Percentiles rank a stretch among this genome's conserved stretches.
phyloP scores from a whole-genome alignment of 2,113 vertebrate genomes.

The Percina caprodes region DNA sequence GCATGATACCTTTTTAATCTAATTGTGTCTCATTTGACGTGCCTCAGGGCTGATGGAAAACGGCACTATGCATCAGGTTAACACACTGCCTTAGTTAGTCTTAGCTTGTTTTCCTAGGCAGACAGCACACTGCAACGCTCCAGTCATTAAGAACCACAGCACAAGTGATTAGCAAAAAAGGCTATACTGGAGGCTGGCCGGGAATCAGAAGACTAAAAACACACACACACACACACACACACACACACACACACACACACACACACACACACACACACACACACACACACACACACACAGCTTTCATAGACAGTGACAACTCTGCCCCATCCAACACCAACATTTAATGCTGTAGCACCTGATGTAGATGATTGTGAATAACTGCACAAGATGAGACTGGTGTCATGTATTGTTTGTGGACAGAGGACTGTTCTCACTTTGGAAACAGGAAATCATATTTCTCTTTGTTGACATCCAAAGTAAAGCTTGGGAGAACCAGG shows the following conservation, averaged over 20 bases:
- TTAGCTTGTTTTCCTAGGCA: conserved; percentile 68
- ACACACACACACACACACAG: conserved; percentile 7
- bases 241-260: background rate
- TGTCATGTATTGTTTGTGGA: conserved; percentile 37
- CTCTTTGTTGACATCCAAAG: conserved; percentile 47
- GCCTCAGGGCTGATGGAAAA: conserved; percentile 44
- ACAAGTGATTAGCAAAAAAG: conserved; percentile 64
- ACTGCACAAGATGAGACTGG: conserved; percentile 8
- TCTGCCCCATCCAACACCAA: conserved; percentile 9
- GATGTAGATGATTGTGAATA: conserved; percentile 15
- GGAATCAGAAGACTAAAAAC: conserved; percentile 27
- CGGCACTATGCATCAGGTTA: conserved; percentile 52
- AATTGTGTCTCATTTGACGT: conserved; percentile 60
- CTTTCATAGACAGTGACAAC: conserved; percentile 30
- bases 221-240: conserved; percentile 1
- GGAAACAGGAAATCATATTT: conserved; percentile 62
- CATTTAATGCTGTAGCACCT: conserved; percentile 35
- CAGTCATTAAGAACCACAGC: conserved; percentile 67
- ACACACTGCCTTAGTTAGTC: conserved; percentile 50
- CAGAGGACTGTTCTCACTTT: conserved; percentile 46
- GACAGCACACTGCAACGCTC: conserved; percentile 37
- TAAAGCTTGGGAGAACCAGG: conserved; percentile 29
- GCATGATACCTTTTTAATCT: conserved; percentile 62
- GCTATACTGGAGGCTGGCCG: conserved; percentile 37
- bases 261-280: background rate